phyloP scores from a whole-genome alignment of 35 echinoderm and acorn worm species.

The Ptychodera flava region DNA sequence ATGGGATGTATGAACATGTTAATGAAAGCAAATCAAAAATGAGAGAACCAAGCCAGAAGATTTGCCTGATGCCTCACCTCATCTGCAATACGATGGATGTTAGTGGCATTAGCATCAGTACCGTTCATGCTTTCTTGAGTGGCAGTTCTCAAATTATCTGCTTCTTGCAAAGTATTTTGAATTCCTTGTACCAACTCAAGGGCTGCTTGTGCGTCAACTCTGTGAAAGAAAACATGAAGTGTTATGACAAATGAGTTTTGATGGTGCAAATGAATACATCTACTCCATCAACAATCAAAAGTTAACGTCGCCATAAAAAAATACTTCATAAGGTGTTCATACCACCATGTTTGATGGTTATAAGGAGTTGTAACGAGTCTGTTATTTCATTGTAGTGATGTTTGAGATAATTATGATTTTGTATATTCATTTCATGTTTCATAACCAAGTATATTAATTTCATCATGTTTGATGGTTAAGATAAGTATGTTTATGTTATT shows the following conservation, averaged over 20 bases:
- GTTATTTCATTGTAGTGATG: no score
- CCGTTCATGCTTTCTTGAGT: conserved; percentile 10
- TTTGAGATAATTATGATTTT: no score
- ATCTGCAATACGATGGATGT: conserved; percentile 24
- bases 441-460: no score
- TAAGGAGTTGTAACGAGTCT: not conserved
- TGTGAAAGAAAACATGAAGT: not conserved
- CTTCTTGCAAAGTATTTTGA: conserved; percentile 48
- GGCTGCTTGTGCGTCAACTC: conserved; percentile 38
- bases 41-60: not conserved
- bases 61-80: conserved; percentile 25
- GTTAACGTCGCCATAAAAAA: not conserved
- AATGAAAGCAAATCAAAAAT: not conserved
- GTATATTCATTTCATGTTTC: no score
- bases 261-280: not conserved
- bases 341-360: not conserved
- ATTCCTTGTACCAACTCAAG: conserved; percentile 23
- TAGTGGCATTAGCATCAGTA: conserved; percentile 24
- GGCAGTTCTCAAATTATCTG: conserved; percentile 10
- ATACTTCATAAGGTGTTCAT: not conserved
- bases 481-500: no score
- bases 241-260: not conserved
- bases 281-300: not conserved
- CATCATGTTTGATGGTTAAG: no score
- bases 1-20: not conserved